A percentile compares a stretch with the other conserved stretches of the same genome.
These are phyloP conservation scores for Diplosoma virens DNA, from an alignment of 23 tunicate genomes.

Conservation along the genomic window DNA sequence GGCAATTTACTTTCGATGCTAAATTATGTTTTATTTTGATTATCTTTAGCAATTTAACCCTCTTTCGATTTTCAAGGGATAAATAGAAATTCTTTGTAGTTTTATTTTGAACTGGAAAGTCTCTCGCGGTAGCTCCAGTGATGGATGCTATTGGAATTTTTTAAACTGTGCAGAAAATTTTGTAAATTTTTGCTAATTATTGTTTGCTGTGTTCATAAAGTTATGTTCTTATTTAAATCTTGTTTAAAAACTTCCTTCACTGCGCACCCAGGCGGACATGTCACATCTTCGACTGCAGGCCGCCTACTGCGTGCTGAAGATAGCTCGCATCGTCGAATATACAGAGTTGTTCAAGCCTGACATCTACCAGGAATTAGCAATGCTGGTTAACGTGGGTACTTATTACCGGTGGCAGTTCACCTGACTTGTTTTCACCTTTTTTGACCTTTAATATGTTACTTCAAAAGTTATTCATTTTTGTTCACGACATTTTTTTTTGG, in stretches of 20 bases:
- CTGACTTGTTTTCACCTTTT: too few species aligned
- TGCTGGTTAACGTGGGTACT: slow-evolving; percentile 63
- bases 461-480: not conserved
- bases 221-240: too few species aligned
- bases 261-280: slow-evolving; percentile 86
- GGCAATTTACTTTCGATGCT: too few species aligned
- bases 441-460: not conserved
- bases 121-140: too few species aligned
- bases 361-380: slow-evolving; percentile 60
- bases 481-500: not conserved
- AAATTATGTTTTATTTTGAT: too few species aligned
- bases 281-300: slow-evolving; percentile 85
- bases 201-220: too few species aligned
- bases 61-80: not conserved
- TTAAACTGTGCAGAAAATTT: too few species aligned
- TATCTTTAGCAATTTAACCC: not conserved
- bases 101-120: too few species aligned
- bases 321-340: slow-evolving; percentile 58
- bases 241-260: too few species aligned
- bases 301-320: slow-evolving; percentile 70
- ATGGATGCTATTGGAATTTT: too few species aligned
- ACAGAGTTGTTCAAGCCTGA: slow-evolving; percentile 69
- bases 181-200: too few species aligned
- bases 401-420: not conserved
- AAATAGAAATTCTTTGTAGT: not conserved